phyloP scores from a whole-genome alignment of 2,888 invertebrate species.

The Dusona sp. region DNA sequence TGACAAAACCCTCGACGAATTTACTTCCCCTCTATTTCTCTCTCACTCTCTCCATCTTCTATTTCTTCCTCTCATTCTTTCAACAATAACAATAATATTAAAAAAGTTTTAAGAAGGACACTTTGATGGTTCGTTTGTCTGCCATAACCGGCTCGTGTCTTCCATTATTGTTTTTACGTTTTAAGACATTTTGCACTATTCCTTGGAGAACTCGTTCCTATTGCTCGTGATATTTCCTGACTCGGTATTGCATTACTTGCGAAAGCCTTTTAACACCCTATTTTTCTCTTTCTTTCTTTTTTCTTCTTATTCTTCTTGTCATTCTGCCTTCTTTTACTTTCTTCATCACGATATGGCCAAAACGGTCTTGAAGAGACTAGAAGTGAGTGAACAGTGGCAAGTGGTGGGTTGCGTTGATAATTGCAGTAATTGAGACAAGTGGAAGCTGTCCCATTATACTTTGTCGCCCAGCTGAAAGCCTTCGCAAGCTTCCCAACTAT shows the following conservation, averaged over 20 bases:
- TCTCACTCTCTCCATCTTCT: background rate
- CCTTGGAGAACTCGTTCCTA: background rate
- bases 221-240: conserved; percentile 16
- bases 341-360: conserved; percentile 12
- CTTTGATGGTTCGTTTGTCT: conserved; percentile 43
- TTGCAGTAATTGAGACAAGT: conserved; percentile 64
- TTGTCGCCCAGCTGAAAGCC: conserved; percentile 42
- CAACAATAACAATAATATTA: conserved; percentile 55
- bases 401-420: conserved; percentile 47
- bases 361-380: conserved; percentile 11
- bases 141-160: background rate
- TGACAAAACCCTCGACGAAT: conserved; percentile 24
- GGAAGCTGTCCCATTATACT: conserved; percentile 41
- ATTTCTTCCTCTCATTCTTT: background rate
- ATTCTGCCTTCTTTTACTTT: background rate
- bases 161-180: conserved; percentile 35
- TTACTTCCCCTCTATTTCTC: background rate
- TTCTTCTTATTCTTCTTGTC: background rate
- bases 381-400: conserved; percentile 25
- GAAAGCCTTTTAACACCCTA: conserved; percentile 29
- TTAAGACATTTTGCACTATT: conserved; percentile 4
- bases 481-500: conserved; percentile 28
- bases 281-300: background rate
- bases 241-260: conserved; percentile 26
- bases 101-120: conserved; percentile 45